phyloP scores from a whole-genome alignment of 2,113 vertebrate genomes.

The Spizaetus ornatus region DNA sequence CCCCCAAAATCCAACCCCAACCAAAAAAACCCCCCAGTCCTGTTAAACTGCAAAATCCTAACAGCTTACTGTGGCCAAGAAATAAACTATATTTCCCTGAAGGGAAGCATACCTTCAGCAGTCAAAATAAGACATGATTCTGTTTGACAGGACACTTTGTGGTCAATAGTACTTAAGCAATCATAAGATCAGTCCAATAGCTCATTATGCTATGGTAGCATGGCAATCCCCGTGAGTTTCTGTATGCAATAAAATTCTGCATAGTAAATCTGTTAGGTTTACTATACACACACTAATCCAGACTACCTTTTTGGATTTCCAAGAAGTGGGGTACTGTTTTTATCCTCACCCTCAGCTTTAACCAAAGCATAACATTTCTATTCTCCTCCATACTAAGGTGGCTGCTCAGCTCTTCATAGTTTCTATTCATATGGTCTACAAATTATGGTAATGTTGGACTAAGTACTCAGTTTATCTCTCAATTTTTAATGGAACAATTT shows the following conservation, averaged over 20 bases:
- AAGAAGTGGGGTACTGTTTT: background rate
- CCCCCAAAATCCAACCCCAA: fast-evolving
- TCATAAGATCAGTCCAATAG: background rate
- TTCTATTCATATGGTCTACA: background rate
- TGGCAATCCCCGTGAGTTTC: background rate
- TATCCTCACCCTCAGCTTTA: background rate
- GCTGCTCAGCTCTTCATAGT: background rate
- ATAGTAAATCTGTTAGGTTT: background rate
- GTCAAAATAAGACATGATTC: background rate
- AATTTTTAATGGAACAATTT: background rate
- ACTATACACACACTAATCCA: background rate
- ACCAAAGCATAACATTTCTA: background rate
- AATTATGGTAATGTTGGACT: background rate
- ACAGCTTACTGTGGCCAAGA: background rate
- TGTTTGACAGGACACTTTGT: background rate
- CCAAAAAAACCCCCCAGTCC: fast-evolving
- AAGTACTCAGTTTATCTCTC: background rate
- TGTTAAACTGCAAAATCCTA: background rate
- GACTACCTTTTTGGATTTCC: background rate
- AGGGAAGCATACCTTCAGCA: background rate
- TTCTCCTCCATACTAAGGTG: background rate
- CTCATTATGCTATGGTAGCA: fast-evolving
- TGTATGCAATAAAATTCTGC: background rate
- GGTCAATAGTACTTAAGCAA: background rate
- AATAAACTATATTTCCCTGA: background rate